Evolutionary conservation across 2,797 vertebrate genomes (phyloP).

Genomic region (Diplodus puntazzo): DNA sequence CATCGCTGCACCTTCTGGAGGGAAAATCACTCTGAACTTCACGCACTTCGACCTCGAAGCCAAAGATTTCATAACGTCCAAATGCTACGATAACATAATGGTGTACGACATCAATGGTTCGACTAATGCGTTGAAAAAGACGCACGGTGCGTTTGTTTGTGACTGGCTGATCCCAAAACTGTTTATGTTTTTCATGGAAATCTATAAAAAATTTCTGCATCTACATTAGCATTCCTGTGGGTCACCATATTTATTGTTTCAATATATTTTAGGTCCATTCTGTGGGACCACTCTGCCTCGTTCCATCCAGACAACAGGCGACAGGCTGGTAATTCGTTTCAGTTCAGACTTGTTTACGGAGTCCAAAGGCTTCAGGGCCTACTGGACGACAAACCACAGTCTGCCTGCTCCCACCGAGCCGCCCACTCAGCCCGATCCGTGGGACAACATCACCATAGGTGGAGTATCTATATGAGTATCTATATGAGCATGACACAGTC

Average conservation of each 20-base stretch:
- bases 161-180: not conserved
- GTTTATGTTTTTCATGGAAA: not conserved
- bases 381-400: constrained; percentile 82
- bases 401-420: constrained; percentile 81
- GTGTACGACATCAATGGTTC: constrained; percentile 72
- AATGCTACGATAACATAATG: constrained; percentile 80
- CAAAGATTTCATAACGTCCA: constrained; percentile 62
- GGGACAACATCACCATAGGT: constrained; percentile 85
- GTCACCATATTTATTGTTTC: not conserved
- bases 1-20: constrained; percentile 68
- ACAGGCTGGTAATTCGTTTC: constrained; percentile 82
- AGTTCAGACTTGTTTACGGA: constrained; percentile 82
- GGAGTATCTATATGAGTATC: constrained; percentile 34
- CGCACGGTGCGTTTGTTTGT: constrained; percentile 67
- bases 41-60: constrained; percentile 85
- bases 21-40: constrained; percentile 81
- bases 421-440: constrained; percentile 81
- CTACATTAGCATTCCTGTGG: not conserved
- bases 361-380: constrained; percentile 85
- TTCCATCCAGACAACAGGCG: constrained; percentile 75
- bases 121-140: constrained; percentile 47
- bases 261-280: constrained; percentile 79
- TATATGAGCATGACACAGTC: not conserved
- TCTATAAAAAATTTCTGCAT: not conserved
- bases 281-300: constrained; percentile 80